Evolutionary conservation across 2,113 vertebrate genomes (phyloP).

Genomic region (Paramisgurnus dabryanus): DNA sequence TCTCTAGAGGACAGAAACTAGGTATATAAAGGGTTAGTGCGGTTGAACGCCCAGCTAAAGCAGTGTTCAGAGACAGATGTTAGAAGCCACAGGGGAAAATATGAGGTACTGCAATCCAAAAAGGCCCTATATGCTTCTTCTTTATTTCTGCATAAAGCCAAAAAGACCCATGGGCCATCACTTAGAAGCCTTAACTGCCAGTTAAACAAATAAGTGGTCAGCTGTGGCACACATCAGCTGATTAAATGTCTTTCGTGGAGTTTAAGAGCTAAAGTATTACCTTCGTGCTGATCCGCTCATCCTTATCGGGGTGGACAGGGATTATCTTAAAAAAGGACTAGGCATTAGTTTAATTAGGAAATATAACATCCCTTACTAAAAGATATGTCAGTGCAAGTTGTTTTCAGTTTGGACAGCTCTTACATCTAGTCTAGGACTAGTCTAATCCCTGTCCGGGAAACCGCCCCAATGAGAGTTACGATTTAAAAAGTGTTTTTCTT

Average conservation of each 20-base stretch:
- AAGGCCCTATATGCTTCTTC: not conserved
- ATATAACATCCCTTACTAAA: too few relatives aligned
- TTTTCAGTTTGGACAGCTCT: too few relatives aligned
- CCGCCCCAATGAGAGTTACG: not conserved
- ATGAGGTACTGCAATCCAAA: not conserved
- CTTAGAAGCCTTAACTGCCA: constrained; percentile 20
- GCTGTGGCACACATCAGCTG: not conserved
- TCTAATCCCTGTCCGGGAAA: too few relatives aligned
- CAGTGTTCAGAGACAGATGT: constrained; percentile 25
- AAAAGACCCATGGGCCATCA: not conserved
- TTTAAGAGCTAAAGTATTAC: not conserved
- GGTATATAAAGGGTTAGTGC: not conserved
- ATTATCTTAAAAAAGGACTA: too few relatives aligned
- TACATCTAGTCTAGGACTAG: too few relatives aligned
- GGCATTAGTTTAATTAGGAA: too few relatives aligned
- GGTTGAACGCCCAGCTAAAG: not conserved
- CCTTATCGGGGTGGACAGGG: too few relatives aligned
- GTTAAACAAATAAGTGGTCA: constrained; percentile 35
- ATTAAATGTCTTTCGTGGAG: constrained; percentile 5
- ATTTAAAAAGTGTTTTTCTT: not conserved
- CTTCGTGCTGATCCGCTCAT: not conserved
- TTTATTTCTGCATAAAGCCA: constrained; percentile 2
- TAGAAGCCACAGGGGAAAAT: constrained; percentile 22
- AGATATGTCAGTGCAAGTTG: too few relatives aligned
- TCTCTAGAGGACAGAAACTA: not conserved